Evolutionary conservation across 2,888 invertebrate species (phyloP).

Genomic region (Strigamia maritima): DNA sequence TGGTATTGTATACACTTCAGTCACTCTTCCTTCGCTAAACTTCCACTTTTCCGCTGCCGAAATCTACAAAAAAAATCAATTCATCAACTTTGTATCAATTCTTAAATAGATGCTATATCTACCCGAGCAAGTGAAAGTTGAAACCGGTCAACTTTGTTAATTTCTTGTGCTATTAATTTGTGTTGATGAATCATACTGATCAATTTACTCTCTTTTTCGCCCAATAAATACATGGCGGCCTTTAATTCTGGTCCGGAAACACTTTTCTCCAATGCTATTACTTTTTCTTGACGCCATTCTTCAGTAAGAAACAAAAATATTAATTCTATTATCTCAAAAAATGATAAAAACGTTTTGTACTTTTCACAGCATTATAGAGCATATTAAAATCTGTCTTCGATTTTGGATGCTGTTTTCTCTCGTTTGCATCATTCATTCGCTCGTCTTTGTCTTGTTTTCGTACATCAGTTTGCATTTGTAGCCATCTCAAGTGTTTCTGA

Average conservation of each 20-base stretch:
- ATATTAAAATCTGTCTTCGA: slow-evolving; percentile 54
- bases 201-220: slow-evolving; percentile 54
- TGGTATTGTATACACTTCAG: slow-evolving; percentile 77
- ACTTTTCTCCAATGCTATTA: slow-evolving; percentile 51
- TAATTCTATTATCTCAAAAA: neutral
- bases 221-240: slow-evolving; percentile 53
- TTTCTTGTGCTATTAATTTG: slow-evolving; percentile 48
- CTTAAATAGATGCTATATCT: too few species aligned
- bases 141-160: neutral
- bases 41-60: slow-evolving; percentile 68
- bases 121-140: neutral
- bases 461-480: neutral
- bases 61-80: slow-evolving; percentile 44
- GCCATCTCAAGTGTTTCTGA: neutral
- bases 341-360: slow-evolving; percentile 46
- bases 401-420: slow-evolving; percentile 53
- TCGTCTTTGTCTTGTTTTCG: neutral
- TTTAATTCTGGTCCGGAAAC: slow-evolving; percentile 52
- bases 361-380: slow-evolving; percentile 52
- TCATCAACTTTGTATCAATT: too few species aligned
- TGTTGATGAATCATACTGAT: slow-evolving; percentile 53
- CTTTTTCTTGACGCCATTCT: slow-evolving; percentile 44
- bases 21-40: slow-evolving; percentile 64
- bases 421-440: slow-evolving; percentile 50
- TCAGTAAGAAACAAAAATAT: neutral